A percentile compares a stretch with the other conserved stretches of the same genome.
Conservation (phyloP, 2,888 invertebrate genomes). For the Epistrophella euchroma region DNA sequence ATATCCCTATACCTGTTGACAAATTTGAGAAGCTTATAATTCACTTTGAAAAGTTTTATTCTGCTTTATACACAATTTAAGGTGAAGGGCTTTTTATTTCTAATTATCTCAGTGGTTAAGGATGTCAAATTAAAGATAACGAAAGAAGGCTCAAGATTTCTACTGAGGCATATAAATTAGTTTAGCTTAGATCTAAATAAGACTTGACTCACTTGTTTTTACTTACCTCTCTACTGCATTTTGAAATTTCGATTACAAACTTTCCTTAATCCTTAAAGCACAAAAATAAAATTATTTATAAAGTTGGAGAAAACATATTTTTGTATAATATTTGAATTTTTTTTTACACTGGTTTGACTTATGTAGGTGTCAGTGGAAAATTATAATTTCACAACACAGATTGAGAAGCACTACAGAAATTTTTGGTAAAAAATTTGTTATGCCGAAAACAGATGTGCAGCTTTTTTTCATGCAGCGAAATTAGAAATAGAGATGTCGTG, state of each 20-base stretch:
- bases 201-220: not conserved
- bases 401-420: too few species aligned
- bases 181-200: not conserved
- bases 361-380: too few species aligned
- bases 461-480: too few species aligned
- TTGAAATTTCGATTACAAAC: too few species aligned
- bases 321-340: too few species aligned
- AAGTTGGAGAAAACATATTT: too few species aligned
- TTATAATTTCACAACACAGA: too few species aligned
- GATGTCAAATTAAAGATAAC: not conserved
- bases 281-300: not conserved
- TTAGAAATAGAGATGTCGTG: too few species aligned
- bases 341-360: too few species aligned
- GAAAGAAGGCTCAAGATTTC: not conserved
- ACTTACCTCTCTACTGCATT: not conserved
- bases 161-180: conserved; percentile 5
- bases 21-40: conserved; percentile 17
- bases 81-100: conserved; percentile 3
- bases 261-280: not conserved
- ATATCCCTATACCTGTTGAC: conserved; percentile 11
- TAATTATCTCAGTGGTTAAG: conserved; percentile 5
- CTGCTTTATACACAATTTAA: not conserved
- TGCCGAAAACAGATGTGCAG: too few species aligned
- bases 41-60: conserved; percentile 1
- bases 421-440: too few species aligned